phyloP scores from a whole-genome alignment of 2,797 vertebrate species.

The Cyprinodon diabolis region DNA sequence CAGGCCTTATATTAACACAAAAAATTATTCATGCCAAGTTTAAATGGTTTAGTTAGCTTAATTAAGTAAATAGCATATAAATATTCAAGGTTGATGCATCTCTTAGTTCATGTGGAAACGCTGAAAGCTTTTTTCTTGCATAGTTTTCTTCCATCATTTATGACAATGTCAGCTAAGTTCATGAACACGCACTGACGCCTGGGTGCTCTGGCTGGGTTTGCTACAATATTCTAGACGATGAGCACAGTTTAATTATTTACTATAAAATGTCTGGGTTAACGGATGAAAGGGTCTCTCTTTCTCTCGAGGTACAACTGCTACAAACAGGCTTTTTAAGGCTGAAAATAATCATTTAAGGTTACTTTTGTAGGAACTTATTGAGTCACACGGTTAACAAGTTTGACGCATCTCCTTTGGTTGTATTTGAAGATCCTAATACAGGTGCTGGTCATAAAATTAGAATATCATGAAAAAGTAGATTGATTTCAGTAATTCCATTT shows the following conservation, averaged over 20 bases:
- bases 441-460: too few species aligned
- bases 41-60: slow-evolving; percentile 18
- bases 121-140: slow-evolving; percentile 41
- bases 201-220: slow-evolving; percentile 30
- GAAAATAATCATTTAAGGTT: background rate
- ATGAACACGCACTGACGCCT: slow-evolving; percentile 26
- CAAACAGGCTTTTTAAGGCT: slow-evolving; percentile 13
- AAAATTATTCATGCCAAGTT: background rate
- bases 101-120: background rate
- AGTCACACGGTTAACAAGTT: slow-evolving; percentile 7
- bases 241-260: slow-evolving; percentile 69
- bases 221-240: slow-evolving; percentile 62
- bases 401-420: slow-evolving; percentile 16
- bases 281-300: slow-evolving; percentile 24
- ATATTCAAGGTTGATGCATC: slow-evolving; percentile 26
- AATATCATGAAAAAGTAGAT: too few species aligned
- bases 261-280: slow-evolving; percentile 58
- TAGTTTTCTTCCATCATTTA: slow-evolving; percentile 47
- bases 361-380: slow-evolving; percentile 7
- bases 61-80: slow-evolving; percentile 13
- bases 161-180: slow-evolving; percentile 28
- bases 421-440: too few species aligned
- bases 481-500: too few species aligned
- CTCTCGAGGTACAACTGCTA: slow-evolving; percentile 14
- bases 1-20: background rate